These are phyloP conservation scores for Drosophila demipolita DNA, from an alignment of 2,888 invertebrate genomes.

Conservation along the genomic window DNA sequence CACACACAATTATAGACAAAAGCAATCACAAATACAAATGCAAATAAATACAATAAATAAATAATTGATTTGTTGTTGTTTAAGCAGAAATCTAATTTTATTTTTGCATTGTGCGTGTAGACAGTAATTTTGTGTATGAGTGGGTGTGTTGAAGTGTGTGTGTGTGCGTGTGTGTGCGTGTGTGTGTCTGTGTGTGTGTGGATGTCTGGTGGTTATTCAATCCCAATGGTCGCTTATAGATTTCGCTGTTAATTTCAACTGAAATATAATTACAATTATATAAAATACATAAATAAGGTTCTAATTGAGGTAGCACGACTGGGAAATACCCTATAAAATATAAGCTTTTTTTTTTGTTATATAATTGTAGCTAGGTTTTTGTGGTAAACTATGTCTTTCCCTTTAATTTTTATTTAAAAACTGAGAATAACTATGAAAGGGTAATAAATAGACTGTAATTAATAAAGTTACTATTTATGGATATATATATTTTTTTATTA, in stretches of 20 bases:
- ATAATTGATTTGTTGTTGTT: constrained; percentile 72
- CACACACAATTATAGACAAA: constrained; percentile 25
- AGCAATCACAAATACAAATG: constrained; percentile 16
- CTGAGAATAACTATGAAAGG: too few relatives aligned
- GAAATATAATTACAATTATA: constrained; percentile 56
- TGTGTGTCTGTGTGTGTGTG: background rate
- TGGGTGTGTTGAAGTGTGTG: background rate
- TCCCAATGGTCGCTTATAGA: constrained; percentile 26
- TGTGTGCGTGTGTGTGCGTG: background rate
- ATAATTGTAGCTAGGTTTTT: background rate
- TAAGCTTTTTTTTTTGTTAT: background rate
- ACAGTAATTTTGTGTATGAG: background rate
- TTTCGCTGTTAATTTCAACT: constrained; percentile 44
- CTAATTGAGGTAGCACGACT: background rate
- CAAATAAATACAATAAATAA: constrained; percentile 50
- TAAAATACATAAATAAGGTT: background rate
- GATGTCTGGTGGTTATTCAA: constrained; percentile 10
- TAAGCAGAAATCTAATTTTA: constrained; percentile 65
- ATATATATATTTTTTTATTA: too few relatives aligned
- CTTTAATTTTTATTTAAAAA: background rate
- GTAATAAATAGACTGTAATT: too few relatives aligned
- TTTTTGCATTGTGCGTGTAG: constrained; percentile 37
- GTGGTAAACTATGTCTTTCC: fast-evolving
- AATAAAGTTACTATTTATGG: background rate
- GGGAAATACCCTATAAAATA: background rate